Base-by-base conservation (phyloP, 2,797 vertebrate species). In the Odontamblyopus lacepedii region DNA sequence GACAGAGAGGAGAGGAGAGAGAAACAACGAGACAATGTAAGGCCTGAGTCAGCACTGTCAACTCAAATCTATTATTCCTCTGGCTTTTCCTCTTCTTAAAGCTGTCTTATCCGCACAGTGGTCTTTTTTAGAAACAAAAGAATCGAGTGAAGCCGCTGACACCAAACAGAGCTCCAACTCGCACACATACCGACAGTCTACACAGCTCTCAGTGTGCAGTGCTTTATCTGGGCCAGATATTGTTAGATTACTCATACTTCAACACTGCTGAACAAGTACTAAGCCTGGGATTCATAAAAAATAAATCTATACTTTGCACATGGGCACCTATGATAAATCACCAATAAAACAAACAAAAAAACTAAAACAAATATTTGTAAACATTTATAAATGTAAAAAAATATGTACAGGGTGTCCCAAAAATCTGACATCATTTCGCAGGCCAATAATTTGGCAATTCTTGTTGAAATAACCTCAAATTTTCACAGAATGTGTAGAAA, bases 21-120 rank as follows among this genome's bases (percentile, higher is more conserved):
- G 66, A 86, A 82, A 86, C 71, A 86, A 81, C 64, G 71, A 80
- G 83, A 89, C 88, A 87, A 90, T 82, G 69, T 71, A 81, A 87
- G 81, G 76, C 81, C 85, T 88, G 89, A 92, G 82, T 92, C 89
- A 91, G 89, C 74, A 70, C 82, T 88, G 85, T 84, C 83, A 79
- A 71, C 69, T 77, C 82, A 78, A 72, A 85, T 85, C 79, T 87
- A 84, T 84, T 66, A 82, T 84, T 75, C 73, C 69, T 84, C 81
- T 79, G 51, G 69, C 69, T 85, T 80, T 70, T 72, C 71, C 69
- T 73, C 74, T 69, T 67, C 72, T 66, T 70, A 78, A 72, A 79
- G 63, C 13, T 77, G 57, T 41, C 65, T 60, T 72, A 69, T 65
- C 65, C 70, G 53, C 65, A 62, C 67, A 86, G 83, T 78, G 51